A percentile compares a stretch with the other conserved stretches of the same genome.
These are phyloP conservation scores for Sarcoramphus papa DNA, from an alignment of 2,797 vertebrate genomes.

Conservation along the genomic window DNA sequence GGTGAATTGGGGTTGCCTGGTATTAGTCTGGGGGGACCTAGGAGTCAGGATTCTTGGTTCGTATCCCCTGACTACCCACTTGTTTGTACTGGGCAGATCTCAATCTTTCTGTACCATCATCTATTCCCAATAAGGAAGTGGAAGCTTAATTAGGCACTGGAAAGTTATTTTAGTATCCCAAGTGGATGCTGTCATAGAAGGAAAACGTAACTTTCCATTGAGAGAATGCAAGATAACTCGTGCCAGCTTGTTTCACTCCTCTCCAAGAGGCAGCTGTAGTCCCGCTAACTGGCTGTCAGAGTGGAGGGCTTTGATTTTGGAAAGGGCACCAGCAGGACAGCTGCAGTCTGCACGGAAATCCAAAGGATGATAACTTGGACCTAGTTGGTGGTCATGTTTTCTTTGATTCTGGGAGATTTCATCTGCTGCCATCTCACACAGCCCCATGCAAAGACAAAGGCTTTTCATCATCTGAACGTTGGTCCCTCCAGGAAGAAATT, in stretches of 20 bases:
- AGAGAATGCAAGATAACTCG: neutral
- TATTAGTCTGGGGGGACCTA: neutral
- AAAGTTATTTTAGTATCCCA: conserved; percentile 56
- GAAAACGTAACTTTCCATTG: conserved; percentile 46
- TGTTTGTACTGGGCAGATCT: neutral
- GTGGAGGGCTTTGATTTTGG: conserved; percentile 62
- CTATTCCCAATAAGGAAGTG: conserved; percentile 45
- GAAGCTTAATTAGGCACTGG: conserved; percentile 28
- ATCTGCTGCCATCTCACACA: conserved; percentile 58
- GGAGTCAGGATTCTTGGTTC: neutral
- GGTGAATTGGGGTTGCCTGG: neutral
- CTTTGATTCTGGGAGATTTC: conserved; percentile 66
- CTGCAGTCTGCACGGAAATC: conserved; percentile 50
- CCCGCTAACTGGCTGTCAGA: conserved; percentile 49
- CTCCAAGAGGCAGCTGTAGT: conserved; percentile 54
- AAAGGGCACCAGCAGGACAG: conserved; percentile 64
- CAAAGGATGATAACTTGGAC: conserved; percentile 61
- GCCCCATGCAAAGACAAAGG: conserved; percentile 67
- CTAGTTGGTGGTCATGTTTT: conserved; percentile 65
- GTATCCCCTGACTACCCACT: neutral
- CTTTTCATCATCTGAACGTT: conserved; percentile 65
- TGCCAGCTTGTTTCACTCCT: conserved; percentile 49
- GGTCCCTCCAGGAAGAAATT: conserved; percentile 67
- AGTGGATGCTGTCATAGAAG: conserved; percentile 44
- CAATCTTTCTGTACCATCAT: neutral